A percentile compares a stretch with the other conserved stretches of the same genome.
Evolutionary conservation across 1,140 invertebrate genomes (phyloP).

Genomic region (Ostrea edulis): DNA sequence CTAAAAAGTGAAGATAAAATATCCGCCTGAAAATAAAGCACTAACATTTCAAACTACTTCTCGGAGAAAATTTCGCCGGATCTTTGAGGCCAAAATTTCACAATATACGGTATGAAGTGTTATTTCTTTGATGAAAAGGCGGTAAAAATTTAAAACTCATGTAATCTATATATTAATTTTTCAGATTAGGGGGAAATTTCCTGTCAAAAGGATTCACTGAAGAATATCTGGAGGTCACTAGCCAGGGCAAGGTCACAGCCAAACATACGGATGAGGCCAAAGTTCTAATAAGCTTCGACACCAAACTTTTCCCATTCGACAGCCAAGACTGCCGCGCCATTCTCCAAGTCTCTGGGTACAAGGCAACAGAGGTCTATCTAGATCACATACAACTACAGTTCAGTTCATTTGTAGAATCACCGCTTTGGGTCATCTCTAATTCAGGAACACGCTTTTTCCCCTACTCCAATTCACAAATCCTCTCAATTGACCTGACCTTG

Average conservation of each 20-base stretch:
- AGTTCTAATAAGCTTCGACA: background rate
- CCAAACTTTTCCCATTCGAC: constrained; percentile 47
- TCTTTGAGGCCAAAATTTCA: too few species aligned
- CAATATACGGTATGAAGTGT: too few species aligned
- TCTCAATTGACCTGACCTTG: constrained; percentile 44
- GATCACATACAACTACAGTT: background rate
- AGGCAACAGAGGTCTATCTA: background rate
- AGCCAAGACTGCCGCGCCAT: constrained; percentile 36
- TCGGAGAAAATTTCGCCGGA: too few species aligned
- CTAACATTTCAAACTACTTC: too few species aligned
- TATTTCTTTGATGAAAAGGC: too few species aligned
- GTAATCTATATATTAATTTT: background rate
- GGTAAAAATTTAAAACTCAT: too few species aligned
- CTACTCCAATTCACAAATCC: background rate
- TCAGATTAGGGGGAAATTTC: background rate
- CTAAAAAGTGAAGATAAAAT: too few species aligned
- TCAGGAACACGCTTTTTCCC: background rate
- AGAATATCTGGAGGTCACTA: background rate
- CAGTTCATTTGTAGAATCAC: background rate
- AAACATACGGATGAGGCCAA: background rate
- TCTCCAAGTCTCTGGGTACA: background rate
- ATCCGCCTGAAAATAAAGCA: too few species aligned
- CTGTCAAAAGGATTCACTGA: constrained; percentile 30
- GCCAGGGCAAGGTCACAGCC: background rate
- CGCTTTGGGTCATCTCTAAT: constrained; percentile 33